Base-by-base conservation (phyloP, 2,113 vertebrate species). In the Anhinga anhinga region DNA sequence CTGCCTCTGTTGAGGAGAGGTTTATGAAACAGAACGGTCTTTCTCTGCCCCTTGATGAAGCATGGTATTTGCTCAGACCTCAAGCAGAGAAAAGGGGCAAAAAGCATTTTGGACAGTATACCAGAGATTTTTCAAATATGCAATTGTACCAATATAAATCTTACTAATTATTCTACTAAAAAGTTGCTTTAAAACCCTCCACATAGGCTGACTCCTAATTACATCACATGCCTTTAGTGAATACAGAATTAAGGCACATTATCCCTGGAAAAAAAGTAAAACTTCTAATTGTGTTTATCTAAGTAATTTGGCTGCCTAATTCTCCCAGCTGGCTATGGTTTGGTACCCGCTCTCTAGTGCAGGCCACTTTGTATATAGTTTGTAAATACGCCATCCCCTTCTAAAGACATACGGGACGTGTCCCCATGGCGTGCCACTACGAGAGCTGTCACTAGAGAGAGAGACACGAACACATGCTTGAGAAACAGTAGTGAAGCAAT, bases 401-500 rank as follows among this genome's bases (percentile, higher is more conserved):
- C 59, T 63, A 29, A 80, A 88, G 66, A 45, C 13, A 4, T n/a
- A 5, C 1, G 15, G 79, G 88, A 78, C 0, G 0, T 26, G 45
- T 66, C 23, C 55, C 58, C 23, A 20, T 11, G 13, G 49, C 2
- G 3, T 3, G 2, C 83, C 69, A 69, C 65, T 58, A 49, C 45
- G 55, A 79, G 58, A 82, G 62, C 70, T 82, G 74, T 77, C 86
- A 58, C 38, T 73, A 32, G n/a, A 71, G 44, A 67, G 59, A 91
- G 58, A 81, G 53, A 90, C 73, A 73, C 2, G 3, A 93, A 80
- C 79, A 73, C 55, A 40, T 44, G 70, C 40, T 77, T 76, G 34
- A 88, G 74, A 91, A 94, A 92, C 95, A 92, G 94, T 78, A 93
- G 89, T 93, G 91, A 78, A 91, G 91, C 72, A 74, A 72, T 1